Evolutionary conservation across 2,888 invertebrate species (phyloP).

Genomic region (Opisthograptis luteolata): DNA sequence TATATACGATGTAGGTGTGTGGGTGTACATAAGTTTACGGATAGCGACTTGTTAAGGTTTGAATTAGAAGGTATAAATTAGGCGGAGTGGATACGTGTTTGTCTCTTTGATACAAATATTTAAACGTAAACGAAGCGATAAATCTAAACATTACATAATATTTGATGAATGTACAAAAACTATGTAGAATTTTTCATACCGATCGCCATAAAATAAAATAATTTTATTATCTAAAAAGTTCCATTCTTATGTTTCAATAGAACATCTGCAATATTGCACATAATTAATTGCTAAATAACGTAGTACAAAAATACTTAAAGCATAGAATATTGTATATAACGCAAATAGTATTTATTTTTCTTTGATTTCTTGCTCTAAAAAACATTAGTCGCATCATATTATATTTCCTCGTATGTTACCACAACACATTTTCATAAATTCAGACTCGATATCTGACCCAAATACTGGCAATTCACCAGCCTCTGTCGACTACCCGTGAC

Average conservation of each 20-base stretch:
- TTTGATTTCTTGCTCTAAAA: slow-evolving; percentile 4
- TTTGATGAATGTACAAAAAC: no score
- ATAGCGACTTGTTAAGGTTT: slow-evolving; percentile 76
- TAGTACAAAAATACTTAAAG: neutral
- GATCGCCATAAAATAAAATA: no score
- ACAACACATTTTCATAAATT: slow-evolving; percentile 28
- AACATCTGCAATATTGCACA: no score
- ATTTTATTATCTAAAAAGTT: no score
- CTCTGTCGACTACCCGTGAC: slow-evolving; percentile 23
- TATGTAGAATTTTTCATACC: no score
- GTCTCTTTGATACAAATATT: slow-evolving; percentile 29
- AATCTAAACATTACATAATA: no score
- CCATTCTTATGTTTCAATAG: no score
- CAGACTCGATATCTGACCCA: slow-evolving; percentile 33
- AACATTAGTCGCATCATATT: slow-evolving; percentile 25
- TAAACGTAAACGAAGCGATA: neutral
- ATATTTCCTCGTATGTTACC: slow-evolving; percentile 14
- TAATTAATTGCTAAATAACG: no score
- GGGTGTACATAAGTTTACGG: slow-evolving; percentile 66
- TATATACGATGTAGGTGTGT: slow-evolving; percentile 56
- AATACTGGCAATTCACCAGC: slow-evolving; percentile 35
- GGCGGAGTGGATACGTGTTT: slow-evolving; percentile 59
- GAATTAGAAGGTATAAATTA: slow-evolving; percentile 81
- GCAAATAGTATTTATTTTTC: slow-evolving; percentile 7
- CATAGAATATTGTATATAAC: neutral